These are phyloP conservation scores for Merops nubicus DNA, from an alignment of 2,113 vertebrate genomes.

Conservation along the genomic window DNA sequence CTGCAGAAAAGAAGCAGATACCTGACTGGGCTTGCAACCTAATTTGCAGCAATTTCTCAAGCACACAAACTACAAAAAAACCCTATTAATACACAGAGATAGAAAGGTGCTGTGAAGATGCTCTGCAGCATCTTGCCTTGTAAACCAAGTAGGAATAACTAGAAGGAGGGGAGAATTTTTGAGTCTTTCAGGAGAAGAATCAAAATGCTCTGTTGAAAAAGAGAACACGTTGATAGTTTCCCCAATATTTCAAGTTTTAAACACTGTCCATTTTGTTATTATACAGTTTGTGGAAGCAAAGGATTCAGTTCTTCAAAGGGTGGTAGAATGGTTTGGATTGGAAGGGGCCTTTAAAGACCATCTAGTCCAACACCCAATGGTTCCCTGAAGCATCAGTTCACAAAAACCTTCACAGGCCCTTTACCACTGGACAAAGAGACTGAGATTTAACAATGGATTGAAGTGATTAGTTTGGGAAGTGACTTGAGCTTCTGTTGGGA, in stretches of 20 bases:
- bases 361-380: not conserved
- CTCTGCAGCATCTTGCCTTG: not conserved
- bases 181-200: not conserved
- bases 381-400: slow-evolving; percentile 13
- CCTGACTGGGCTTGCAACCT: not conserved
- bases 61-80: not conserved
- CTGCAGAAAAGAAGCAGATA: not conserved
- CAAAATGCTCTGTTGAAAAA: not conserved
- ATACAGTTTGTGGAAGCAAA: not conserved
- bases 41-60: not conserved
- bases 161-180: not conserved
- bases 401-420: not conserved
- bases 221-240: not conserved
- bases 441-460: not conserved
- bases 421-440: not conserved
- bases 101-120: not conserved
- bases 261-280: not conserved
- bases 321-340: not conserved
- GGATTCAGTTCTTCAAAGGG: no score
- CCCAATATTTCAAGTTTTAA: not conserved
- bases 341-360: not conserved
- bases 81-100: not conserved
- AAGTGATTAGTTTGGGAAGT: not conserved
- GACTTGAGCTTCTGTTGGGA: not conserved
- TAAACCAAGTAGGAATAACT: not conserved